phyloP scores from a whole-genome alignment of 2,113 vertebrate genomes.

The Albula glossodonta region DNA sequence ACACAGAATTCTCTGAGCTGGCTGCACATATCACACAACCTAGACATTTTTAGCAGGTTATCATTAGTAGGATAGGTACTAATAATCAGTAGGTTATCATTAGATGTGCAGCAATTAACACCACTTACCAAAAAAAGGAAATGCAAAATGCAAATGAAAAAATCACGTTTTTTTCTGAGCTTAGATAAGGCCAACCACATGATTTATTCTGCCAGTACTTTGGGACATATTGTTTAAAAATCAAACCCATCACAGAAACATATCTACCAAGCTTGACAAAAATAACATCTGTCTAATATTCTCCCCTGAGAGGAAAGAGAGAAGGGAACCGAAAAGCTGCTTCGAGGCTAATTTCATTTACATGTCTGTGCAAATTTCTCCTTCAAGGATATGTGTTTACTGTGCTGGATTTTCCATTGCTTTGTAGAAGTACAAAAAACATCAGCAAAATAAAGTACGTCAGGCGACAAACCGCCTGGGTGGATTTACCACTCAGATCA shows the following conservation, averaged over 20 bases:
- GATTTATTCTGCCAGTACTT: neutral
- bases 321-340: neutral
- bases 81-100: neutral
- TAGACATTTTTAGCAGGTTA: too few relatives aligned
- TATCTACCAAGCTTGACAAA: neutral
- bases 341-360: neutral
- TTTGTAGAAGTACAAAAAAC: neutral
- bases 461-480: neutral
- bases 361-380: neutral
- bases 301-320: neutral
- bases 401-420: neutral
- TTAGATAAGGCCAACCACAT: neutral
- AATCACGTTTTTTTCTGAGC: neutral
- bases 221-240: constrained; percentile 6
- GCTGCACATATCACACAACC: too few relatives aligned
- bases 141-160: neutral
- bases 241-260: neutral
- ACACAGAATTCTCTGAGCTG: too few relatives aligned
- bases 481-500: neutral
- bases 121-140: neutral
- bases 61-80: too few relatives aligned
- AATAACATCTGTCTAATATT: neutral
- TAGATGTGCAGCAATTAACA: neutral
- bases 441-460: neutral
- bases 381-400: neutral